phyloP scores from a whole-genome alignment of 2,113 vertebrate genomes.

The Sporophila hypoxantha region DNA sequence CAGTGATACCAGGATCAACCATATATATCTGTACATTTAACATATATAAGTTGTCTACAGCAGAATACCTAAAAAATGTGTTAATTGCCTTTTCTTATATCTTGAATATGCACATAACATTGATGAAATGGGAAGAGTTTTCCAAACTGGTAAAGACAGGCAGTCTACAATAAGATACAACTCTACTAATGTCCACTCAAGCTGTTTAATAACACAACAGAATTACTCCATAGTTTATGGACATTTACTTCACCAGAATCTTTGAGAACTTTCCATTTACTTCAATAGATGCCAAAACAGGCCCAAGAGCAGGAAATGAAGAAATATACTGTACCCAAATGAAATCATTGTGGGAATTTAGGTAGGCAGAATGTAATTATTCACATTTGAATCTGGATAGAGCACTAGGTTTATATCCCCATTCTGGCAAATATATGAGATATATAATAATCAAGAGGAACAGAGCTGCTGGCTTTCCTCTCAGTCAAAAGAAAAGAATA shows the following conservation, averaged over 20 bases:
- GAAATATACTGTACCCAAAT: slow-evolving; percentile 32
- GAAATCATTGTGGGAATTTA: slow-evolving; percentile 19
- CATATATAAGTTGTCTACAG: not conserved
- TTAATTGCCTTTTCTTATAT: not conserved
- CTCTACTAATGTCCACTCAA: not conserved
- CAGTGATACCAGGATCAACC: not conserved
- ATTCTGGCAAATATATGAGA: not conserved
- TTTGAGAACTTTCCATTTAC: slow-evolving; percentile 24
- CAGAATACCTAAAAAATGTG: not conserved
- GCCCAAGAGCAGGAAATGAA: slow-evolving; percentile 36
- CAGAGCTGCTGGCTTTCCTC: not conserved
- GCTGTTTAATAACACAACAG: slow-evolving; percentile 10
- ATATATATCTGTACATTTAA: not conserved
- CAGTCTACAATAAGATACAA: not conserved
- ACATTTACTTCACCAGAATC: not conserved
- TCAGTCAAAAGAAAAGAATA: not conserved
- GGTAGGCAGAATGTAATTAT: slow-evolving; percentile 36
- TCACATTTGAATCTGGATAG: not conserved
- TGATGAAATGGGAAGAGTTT: not conserved
- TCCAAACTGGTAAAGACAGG: not conserved
- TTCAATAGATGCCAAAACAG: slow-evolving; percentile 17
- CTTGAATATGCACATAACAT: not conserved
- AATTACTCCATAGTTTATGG: not conserved
- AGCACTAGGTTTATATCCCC: not conserved
- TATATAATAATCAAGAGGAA: not conserved